Evolutionary conservation across 1,140 invertebrate genomes (phyloP), one percentile per base, ranked within the genome.

Genomic region (Neodiprion lecontei): DNA sequence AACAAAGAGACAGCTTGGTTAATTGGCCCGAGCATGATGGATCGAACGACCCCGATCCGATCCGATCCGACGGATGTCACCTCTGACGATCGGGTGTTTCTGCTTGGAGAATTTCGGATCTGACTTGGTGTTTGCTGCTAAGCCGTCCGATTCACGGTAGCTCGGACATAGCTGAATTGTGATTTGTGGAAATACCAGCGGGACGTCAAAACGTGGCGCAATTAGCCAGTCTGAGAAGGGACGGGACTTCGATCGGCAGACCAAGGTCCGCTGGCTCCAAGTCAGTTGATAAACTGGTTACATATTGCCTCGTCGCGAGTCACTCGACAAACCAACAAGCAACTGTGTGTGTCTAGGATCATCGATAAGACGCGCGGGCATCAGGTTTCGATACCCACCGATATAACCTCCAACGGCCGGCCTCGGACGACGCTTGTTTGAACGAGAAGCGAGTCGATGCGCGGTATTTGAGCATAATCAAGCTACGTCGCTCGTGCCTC

Each of bases 1-100:
- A 69, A 69, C 67, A 69, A 69, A 69, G 67, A 69, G 67, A 69
- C 67, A 69, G 67, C 67, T 5, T 69, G 67, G 3, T 69, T 69
- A 69, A 69, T 69, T 69, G 67, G 67, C 67, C 40, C 67, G 23
- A 47, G 40, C 67, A 21, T 69, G 67, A 69, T 69, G 67, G 40
- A 69, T 69, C 67, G 67, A 69, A 69, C 23, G 21, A 23, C 67
- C 5, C 11, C 17, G 67, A 21, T 21, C 61, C 61, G 17, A 14
- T 69, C 40, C 67, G 21, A 69, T 69, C 21, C 21, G 67, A 69
- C 67, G 67, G 21, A 21, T 23, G 67, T 69, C 23, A 69, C 40
- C 12, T 69, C 40, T 69, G 10, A 17, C 67, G 67, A 12, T 69
- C 67, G 10, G 61, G 61, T 21, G 61, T 65, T 65, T 65, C 61